These are phyloP conservation scores for Ptilonorhynchus violaceus DNA, from an alignment of 2,113 vertebrate genomes.

Conservation along the genomic window DNA sequence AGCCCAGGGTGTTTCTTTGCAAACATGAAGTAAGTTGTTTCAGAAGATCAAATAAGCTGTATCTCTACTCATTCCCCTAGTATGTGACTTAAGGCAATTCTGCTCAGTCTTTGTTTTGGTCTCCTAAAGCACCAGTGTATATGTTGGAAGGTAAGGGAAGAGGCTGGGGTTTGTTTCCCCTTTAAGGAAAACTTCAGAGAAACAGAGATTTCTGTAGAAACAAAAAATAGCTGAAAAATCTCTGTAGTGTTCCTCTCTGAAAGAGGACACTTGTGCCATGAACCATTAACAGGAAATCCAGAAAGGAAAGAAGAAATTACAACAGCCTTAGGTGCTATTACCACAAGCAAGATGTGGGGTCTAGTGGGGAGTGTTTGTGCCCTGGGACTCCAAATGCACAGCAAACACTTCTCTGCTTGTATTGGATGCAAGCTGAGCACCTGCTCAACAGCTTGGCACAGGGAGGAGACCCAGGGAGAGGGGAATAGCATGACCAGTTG, in stretches of 20 bases:
- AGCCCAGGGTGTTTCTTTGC: neutral
- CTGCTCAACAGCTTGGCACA: neutral
- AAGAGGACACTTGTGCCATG: neutral
- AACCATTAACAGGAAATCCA: neutral
- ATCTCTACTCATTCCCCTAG: neutral
- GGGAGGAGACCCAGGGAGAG: neutral
- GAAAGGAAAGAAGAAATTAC: neutral
- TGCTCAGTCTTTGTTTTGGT: neutral
- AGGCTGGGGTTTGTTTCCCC: neutral
- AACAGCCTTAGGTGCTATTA: neutral
- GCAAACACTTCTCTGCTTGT: neutral
- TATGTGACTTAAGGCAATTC: neutral
- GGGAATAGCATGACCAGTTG: neutral
- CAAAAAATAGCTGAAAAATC: neutral
- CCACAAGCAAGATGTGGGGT: rapidly evolving
- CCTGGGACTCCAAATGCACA: neutral
- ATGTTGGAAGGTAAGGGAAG: neutral
- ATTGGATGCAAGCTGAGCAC: too few species aligned
- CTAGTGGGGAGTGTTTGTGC: rapidly evolving
- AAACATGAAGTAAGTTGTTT: neutral
- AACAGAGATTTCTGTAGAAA: neutral
- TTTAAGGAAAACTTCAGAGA: neutral
- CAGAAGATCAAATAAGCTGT: conserved; percentile 3
- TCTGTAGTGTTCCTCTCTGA: neutral
- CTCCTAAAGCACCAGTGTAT: neutral